These are phyloP conservation scores for Apogon hyalosoma DNA, from an alignment of 2,797 vertebrate genomes.

Conservation along the genomic window DNA sequence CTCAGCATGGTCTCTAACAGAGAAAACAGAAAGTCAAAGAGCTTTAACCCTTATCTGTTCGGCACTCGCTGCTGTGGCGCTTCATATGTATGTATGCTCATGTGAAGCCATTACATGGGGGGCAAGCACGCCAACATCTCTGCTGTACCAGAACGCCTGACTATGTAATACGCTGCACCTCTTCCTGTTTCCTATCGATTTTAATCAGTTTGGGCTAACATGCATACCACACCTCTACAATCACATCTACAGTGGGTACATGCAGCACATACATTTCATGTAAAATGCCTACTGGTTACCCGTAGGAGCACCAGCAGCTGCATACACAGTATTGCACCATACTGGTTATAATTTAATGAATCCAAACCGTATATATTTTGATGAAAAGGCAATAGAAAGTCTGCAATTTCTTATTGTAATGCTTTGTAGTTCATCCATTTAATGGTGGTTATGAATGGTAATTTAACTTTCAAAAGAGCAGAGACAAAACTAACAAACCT, in stretches of 20 bases:
- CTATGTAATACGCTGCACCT: constrained; percentile 42
- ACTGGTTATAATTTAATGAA: constrained; percentile 32
- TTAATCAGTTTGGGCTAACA: constrained; percentile 59
- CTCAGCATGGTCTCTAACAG: constrained; percentile 12
- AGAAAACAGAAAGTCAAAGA: constrained; percentile 57
- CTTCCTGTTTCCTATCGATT: constrained; percentile 61
- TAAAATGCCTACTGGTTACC: constrained; percentile 37
- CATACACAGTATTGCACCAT: constrained; percentile 2
- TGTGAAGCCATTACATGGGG: constrained; percentile 68
- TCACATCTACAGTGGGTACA: constrained; percentile 35
- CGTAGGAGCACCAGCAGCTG: constrained; percentile 4
- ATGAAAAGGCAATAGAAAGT: neutral
- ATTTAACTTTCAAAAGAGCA: constrained; percentile 43
- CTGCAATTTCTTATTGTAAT: constrained; percentile 3
- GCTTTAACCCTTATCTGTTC: constrained; percentile 52
- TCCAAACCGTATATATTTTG: constrained; percentile 11
- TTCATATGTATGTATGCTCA: constrained; percentile 58
- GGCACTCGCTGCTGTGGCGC: constrained; percentile 22
- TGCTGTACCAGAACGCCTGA: constrained; percentile 46
- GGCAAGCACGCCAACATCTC: constrained; percentile 46
- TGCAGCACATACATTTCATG: constrained; percentile 22
- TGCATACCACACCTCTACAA: constrained; percentile 41
- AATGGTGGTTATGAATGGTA: constrained; percentile 34
- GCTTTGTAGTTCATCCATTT: constrained; percentile 28
- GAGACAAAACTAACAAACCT: constrained; percentile 32